Evolutionary conservation across 2,113 vertebrate genomes (phyloP), one percentile per base, ranked within the genome.

Genomic region (Psittacula cyanocephala): DNA sequence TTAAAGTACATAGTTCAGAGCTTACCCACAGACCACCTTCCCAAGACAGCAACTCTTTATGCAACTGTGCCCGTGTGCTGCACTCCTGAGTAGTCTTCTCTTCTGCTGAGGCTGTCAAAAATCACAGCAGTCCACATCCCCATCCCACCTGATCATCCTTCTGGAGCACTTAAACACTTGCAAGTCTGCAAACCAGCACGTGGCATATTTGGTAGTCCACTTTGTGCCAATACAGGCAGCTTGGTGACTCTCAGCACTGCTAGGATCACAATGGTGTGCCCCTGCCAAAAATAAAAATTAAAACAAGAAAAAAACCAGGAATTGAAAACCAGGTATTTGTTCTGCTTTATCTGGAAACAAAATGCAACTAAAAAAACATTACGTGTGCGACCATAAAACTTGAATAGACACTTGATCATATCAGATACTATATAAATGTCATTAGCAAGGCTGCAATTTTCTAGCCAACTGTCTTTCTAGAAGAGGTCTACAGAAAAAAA

Each of bases 1-100:
- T 81, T 43, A n/a, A 62, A 35, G 13, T 27, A 39, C 4, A 0
- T 50, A 60, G 81, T 44, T 80, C 43, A 76, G 89, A 52, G 31
- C 2, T 78, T 60, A n/a, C 62, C 14, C 3, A 1, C 27, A 24
- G 12, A 55, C 13, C 46, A 19, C 18, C 77, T 77, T 63, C 37
- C 35, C 63, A 12, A 27, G 52, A 24, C 0, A 49, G 59, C 50
- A 33, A 74, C 31, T 77, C 35, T 24, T 49, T 8, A 3, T 3
- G 3, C 1, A 3, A 7, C 47, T 27, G 7, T 35, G 35, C 15
- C 55, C 10, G 1, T 6, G 23, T 24, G 47, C 44, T 41, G 59
- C 41, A 1, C 49, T 44, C 18, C 63, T 22, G 8, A 44, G 33
- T 14, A 25, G 18, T 3, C 27, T 31, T 28, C 37, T 63, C 25